Evolutionary conservation across 1,140 invertebrate genomes (phyloP), one percentile per base, ranked within the genome.

Genomic region (Parasteatoda tepidariorum): DNA sequence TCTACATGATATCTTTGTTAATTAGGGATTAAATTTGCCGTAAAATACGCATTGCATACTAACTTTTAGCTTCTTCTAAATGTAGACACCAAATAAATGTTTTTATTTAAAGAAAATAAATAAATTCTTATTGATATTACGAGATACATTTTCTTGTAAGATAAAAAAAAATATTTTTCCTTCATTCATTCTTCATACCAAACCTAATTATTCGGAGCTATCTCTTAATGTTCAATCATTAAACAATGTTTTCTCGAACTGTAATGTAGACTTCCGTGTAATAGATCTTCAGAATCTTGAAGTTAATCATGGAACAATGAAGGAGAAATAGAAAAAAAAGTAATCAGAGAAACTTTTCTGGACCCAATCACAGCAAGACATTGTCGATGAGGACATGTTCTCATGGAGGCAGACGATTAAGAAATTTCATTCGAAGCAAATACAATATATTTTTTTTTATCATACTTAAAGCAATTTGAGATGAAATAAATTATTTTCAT

Each of bases 171-270:
- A n/a, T n/a, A n/a, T n/a, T n/a, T n/a, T n/a, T n/a, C n/a, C n/a
- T n/a, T n/a, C n/a, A n/a, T n/a, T n/a, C n/a, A n/a, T n/a, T n/a
- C n/a, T n/a, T n/a, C n/a, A n/a, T 48, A 18, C 38, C 38, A 48
- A 59, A 59, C 7, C 57, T 24, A 7, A 59, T 59, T 59, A 59
- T 22, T 59, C 18, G 57, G 57, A 59, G n/a, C 24, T 59, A 24
- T n/a, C 57, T 59, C 57, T 26, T 59, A 59, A 59, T 59, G 57
- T 59, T 22, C 57, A 11, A 59, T 59, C 57, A 59, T 59, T 59
- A 59, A 59, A 7, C 57, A 59, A 59, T 59, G 57, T 59, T 22
- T 59, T 26, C n/a, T 24, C 57, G n/a, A 22, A 59, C 24, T 22
- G 57, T 22, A 59, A n/a, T 59, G 9, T 22, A 9, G 24, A 59